phyloP scores from a whole-genome alignment of 2,888 invertebrate genomes.

The Synergus umbraculus region DNA sequence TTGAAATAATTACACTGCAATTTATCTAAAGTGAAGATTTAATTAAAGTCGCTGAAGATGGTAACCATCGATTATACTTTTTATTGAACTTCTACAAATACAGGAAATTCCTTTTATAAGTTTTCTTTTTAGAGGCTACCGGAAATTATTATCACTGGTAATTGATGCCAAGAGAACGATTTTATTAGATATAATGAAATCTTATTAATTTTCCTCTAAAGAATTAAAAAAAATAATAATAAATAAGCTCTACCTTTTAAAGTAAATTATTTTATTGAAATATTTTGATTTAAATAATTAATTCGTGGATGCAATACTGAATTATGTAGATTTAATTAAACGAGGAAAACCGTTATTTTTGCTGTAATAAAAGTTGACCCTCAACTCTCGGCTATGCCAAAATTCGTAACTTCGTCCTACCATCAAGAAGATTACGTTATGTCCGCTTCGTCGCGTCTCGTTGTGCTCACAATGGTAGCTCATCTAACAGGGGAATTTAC shows the following conservation, averaged over 20 bases:
- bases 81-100: background rate
- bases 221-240: background rate
- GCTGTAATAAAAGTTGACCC: slow-evolving; percentile 5
- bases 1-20: background rate
- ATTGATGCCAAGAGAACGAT: background rate
- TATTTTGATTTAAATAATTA: background rate
- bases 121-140: background rate
- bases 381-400: background rate
- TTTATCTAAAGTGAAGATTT: background rate
- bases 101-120: background rate
- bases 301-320: background rate
- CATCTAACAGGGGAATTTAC: slow-evolving; percentile 6
- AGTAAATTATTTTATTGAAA: background rate
- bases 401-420: background rate
- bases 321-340: slow-evolving; percentile 25
- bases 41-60: background rate
- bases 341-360: background rate
- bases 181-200: background rate
- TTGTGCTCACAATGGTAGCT: slow-evolving; percentile 1
- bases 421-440: slow-evolving; percentile 25
- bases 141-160: slow-evolving; percentile 8
- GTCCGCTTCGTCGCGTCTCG: background rate
- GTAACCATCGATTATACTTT: background rate
- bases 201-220: background rate
- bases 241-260: background rate